Percentiles rank a stretch among this genome's conserved stretches.
phyloP scores from a whole-genome alignment of 2,113 vertebrate species.

The Clupea harengus region DNA sequence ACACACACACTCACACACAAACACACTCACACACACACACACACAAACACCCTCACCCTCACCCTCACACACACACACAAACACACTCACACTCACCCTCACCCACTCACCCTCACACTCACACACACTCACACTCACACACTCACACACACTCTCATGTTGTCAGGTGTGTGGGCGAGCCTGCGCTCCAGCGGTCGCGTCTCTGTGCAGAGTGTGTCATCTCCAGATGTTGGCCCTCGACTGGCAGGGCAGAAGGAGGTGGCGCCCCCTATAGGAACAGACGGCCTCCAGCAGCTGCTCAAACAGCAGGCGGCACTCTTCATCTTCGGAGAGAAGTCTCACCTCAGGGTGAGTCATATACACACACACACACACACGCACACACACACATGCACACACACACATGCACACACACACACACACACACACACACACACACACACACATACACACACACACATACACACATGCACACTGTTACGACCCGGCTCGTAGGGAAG shows the following conservation, averaged over 20 bases:
- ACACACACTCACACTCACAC: not conserved
- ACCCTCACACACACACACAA: not conserved
- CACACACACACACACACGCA: too few relatives aligned
- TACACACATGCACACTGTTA: too few relatives aligned
- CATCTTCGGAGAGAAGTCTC: slow-evolving; percentile 96
- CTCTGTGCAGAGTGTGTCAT: slow-evolving; percentile 67
- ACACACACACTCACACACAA: not conserved
- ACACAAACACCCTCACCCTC: too few relatives aligned
- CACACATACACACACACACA: too few relatives aligned
- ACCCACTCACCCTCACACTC: slow-evolving; percentile 1
- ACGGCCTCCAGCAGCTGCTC: slow-evolving; percentile 85
- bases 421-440: too few relatives aligned
- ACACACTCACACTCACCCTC: not conserved
- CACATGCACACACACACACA: too few relatives aligned
- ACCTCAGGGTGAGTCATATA: slow-evolving; percentile 81
- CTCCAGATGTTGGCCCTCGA: slow-evolving; percentile 79
- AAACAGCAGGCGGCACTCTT: slow-evolving; percentile 94
- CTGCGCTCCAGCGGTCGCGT: slow-evolving; percentile 91
- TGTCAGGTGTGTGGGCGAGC: slow-evolving; percentile 92
- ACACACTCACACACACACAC: too few relatives aligned
- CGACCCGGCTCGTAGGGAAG: too few relatives aligned
- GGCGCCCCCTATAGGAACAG: slow-evolving; percentile 77
- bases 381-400: too few relatives aligned
- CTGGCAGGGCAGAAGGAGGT: slow-evolving; percentile 87
- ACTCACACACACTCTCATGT: slow-evolving; percentile 30